phyloP scores from a whole-genome alignment of 2,797 vertebrate genomes.

The Valencia hispanica region DNA sequence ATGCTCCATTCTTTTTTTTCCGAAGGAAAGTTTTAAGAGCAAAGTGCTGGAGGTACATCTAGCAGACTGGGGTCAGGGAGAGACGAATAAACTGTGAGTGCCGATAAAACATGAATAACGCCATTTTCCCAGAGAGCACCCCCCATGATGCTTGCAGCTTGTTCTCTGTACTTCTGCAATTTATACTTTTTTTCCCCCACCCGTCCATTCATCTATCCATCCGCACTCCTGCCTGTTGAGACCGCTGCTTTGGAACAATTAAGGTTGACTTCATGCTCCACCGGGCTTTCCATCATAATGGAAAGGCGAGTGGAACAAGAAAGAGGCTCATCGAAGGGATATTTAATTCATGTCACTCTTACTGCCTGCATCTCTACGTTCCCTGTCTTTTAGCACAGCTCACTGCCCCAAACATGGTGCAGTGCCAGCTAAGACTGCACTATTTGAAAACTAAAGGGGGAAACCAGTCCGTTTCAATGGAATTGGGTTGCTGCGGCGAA shows the following conservation, averaged over 20 bases:
- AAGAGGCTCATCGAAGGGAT: constrained; percentile 68
- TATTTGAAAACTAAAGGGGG: constrained; percentile 29
- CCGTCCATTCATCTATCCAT: constrained; percentile 47
- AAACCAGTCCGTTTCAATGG: constrained; percentile 55
- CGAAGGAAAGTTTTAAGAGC: constrained; percentile 49
- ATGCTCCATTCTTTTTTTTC: constrained; percentile 20
- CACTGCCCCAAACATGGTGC: constrained; percentile 74
- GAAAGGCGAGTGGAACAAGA: constrained; percentile 72
- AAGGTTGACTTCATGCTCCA: constrained; percentile 73
- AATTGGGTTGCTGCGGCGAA: constrained; percentile 54
- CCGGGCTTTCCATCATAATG: constrained; percentile 71
- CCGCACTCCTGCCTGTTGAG: constrained; percentile 40
- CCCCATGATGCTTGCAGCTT: constrained; percentile 51
- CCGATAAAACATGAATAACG: constrained; percentile 74
- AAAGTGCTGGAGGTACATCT: constrained; percentile 44
- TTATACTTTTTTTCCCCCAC: constrained; percentile 14
- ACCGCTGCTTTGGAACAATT: constrained; percentile 73
- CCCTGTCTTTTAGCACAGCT: constrained; percentile 78
- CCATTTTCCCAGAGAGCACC: constrained; percentile 60
- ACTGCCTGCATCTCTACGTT: constrained; percentile 64
- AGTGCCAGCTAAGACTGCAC: constrained; percentile 48
- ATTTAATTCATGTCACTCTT: constrained; percentile 82
- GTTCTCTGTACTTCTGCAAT: constrained; percentile 52
- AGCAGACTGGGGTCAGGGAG: constrained; percentile 4
- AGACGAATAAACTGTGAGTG: constrained; percentile 54